These are phyloP conservation scores for Morinoia aosen DNA, from an alignment of 2,888 invertebrate species.

Conservation along the genomic window DNA sequence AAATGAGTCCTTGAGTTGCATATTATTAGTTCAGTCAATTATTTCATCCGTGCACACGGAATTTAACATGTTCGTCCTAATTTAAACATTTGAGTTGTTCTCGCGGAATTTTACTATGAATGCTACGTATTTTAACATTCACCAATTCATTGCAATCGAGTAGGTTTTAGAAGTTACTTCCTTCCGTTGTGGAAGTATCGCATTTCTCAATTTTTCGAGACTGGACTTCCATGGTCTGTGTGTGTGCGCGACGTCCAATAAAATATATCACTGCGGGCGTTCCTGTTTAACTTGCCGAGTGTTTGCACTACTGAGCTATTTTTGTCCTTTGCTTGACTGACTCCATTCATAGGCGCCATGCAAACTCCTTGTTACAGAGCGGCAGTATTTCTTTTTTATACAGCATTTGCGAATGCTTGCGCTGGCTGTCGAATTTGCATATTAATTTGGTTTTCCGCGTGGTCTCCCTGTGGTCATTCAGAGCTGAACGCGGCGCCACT, in stretches of 20 bases:
- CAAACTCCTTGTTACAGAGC: not conserved
- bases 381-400: not conserved
- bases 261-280: not conserved
- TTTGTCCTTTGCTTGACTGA: not conserved
- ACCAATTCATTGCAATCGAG: not conserved
- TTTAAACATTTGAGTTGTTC: not conserved
- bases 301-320: not conserved
- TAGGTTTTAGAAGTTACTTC: not conserved
- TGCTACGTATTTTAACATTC: not conserved
- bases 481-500: not conserved
- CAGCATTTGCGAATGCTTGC: conserved; percentile 10
- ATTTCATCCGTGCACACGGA: no score
- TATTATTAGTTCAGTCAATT: no score
- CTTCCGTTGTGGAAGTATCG: not conserved
- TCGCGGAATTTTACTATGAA: not conserved
- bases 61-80: no score
- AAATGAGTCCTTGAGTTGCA: no score
- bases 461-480: conserved; percentile 13
- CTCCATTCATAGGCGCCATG: not conserved
- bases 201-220: not conserved
- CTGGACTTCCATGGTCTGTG: not conserved
- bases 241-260: not conserved
- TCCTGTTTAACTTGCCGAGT: not conserved
- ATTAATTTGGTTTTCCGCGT: conserved; percentile 47
- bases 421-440: conserved; percentile 43